Percentiles rank a stretch among this genome's conserved stretches.
Conservation (phyloP, 2,888 invertebrate genomes). For the Brassicogethes aeneus region DNA sequence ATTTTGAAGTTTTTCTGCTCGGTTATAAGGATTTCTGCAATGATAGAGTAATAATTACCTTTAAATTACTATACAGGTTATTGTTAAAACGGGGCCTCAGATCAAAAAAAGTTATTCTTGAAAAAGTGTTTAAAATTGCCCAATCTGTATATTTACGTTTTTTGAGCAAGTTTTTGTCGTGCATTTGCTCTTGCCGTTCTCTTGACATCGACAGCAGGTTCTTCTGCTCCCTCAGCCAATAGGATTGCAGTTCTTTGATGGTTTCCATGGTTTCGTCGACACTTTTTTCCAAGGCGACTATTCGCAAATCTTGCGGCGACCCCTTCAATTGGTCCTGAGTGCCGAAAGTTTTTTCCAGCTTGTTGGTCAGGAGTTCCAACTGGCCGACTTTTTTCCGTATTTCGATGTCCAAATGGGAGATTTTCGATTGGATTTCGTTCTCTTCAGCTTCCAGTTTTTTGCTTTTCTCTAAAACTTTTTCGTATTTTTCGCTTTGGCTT, state of each 20-base stretch:
- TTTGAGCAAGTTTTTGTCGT: conserved; percentile 59
- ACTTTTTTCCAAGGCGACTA: conserved; percentile 55
- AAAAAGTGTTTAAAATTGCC: neutral
- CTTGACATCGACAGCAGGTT: conserved; percentile 60
- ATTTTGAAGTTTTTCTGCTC: conserved; percentile 67
- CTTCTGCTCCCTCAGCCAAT: conserved; percentile 70
- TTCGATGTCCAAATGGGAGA: conserved; percentile 43
- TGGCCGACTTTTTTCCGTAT: conserved; percentile 42
- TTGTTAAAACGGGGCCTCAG: too few relatives aligned
- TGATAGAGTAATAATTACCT: conserved; percentile 5
- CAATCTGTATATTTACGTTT: conserved; percentile 69
- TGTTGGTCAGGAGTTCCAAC: conserved; percentile 44
- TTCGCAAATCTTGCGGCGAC: conserved; percentile 52
- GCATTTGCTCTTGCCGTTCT: conserved; percentile 57
- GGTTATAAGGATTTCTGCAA: conserved; percentile 49
- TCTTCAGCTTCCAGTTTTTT: conserved; percentile 39
- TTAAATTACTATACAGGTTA: too few relatives aligned
- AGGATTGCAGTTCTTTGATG: conserved; percentile 57
- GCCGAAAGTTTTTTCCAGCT: conserved; percentile 44
- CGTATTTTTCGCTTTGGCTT: conserved; percentile 30
- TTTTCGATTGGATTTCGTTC: conserved; percentile 35
- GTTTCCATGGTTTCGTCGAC: conserved; percentile 53
- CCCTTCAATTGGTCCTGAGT: conserved; percentile 12
- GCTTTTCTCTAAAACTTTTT: conserved; percentile 36
- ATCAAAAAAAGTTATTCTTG: neutral